phyloP scores from a whole-genome alignment of 2,113 vertebrate genomes.

The Numida meleagris region DNA sequence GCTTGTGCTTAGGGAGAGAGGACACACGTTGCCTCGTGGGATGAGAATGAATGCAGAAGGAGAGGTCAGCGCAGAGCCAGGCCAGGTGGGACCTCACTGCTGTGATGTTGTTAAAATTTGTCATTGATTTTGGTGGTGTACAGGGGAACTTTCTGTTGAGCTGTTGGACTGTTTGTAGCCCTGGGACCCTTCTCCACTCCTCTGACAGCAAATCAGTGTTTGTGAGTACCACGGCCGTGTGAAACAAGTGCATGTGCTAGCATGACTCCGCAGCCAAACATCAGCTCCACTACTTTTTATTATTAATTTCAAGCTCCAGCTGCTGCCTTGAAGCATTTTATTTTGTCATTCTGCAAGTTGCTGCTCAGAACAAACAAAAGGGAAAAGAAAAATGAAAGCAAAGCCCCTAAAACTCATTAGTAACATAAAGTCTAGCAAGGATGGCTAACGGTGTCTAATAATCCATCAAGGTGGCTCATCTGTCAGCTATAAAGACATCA shows the following conservation, averaged over 20 bases:
- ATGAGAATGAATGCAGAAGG: neutral
- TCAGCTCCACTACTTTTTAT: conserved; percentile 48
- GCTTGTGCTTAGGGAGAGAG: rapidly evolving
- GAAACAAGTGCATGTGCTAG: neutral
- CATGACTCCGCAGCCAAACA: neutral
- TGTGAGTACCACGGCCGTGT: rapidly evolving
- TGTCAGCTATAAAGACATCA: conserved; percentile 53
- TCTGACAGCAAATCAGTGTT: neutral
- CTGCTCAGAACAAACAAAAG: conserved; percentile 54
- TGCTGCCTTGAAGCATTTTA: conserved; percentile 66
- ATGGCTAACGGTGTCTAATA: conserved; percentile 48
- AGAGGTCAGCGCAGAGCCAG: rapidly evolving
- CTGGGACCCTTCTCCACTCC: neutral
- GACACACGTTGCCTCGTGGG: rapidly evolving
- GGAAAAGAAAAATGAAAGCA: conserved; percentile 67
- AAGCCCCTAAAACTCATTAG: conserved; percentile 43
- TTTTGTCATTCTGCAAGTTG: conserved; percentile 43
- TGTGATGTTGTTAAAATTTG: neutral
- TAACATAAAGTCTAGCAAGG: conserved; percentile 22
- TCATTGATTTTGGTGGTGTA: neutral
- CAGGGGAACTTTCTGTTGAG: neutral
- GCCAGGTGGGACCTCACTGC: neutral
- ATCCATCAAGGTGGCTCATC: conserved; percentile 51
- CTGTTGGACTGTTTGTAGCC: neutral
- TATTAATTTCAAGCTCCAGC: conserved; percentile 75